Conservation (phyloP, 2,113 vertebrate genomes). For the Apodemus sylvaticus region DNA sequence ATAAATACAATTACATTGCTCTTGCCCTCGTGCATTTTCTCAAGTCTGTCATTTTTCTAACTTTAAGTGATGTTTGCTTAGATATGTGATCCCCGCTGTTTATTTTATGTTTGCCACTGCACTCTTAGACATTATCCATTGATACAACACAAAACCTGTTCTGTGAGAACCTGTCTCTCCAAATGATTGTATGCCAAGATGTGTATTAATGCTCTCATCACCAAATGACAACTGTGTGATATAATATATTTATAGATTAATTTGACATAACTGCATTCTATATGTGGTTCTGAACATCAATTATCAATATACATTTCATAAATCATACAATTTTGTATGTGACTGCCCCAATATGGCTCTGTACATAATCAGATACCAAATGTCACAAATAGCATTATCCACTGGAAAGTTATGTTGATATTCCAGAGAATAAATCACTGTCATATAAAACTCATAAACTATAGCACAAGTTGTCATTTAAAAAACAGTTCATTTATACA, state of each 20-base stretch:
- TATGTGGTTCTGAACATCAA: neutral
- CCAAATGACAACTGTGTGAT: neutral
- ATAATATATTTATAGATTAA: neutral
- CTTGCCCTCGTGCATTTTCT: neutral
- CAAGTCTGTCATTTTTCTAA: neutral
- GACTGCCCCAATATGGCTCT: no score
- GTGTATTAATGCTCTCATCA: neutral
- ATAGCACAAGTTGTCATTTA: neutral
- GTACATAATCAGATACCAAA: neutral
- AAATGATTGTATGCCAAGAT: neutral
- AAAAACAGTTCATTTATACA: neutral
- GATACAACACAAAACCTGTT: neutral
- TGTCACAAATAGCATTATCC: neutral
- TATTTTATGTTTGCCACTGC: constrained; percentile 24
- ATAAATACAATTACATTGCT: neutral
- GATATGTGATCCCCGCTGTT: constrained; percentile 9
- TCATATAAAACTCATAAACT: neutral
- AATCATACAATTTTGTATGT: neutral
- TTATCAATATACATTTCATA: neutral
- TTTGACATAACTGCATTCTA: neutral
- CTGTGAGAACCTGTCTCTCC: neutral
- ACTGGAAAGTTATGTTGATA: neutral
- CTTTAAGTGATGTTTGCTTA: constrained; percentile 14
- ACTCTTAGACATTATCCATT: neutral
- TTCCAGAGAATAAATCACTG: neutral